phyloP scores from a whole-genome alignment of 1,140 invertebrate genomes.

The Achatina immaculata region DNA sequence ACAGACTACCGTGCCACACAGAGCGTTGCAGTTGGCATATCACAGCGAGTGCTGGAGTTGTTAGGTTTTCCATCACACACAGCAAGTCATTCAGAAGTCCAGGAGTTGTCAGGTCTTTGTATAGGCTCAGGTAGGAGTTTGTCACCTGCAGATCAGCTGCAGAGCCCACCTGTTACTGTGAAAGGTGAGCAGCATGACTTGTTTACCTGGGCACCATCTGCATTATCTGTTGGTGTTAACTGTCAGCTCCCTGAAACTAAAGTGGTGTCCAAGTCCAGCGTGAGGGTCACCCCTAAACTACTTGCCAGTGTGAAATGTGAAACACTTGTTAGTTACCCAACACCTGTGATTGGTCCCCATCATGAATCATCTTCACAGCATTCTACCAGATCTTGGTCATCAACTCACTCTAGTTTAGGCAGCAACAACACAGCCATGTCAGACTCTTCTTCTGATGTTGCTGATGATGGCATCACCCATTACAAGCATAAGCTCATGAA shows the following conservation, averaged over 20 bases:
- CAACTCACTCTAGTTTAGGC: neutral
- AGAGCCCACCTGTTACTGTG: neutral
- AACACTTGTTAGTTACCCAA: neutral
- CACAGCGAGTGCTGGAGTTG: conserved; percentile 20
- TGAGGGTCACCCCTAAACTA: neutral
- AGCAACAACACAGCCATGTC: neutral
- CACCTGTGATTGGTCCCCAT: neutral
- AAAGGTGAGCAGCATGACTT: neutral
- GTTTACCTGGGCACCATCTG: neutral
- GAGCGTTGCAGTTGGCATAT: conserved; percentile 18
- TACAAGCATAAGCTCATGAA: conserved; percentile 29
- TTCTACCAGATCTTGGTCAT: neutral
- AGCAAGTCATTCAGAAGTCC: neutral
- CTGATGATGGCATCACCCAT: neutral
- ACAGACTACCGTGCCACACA: conserved; percentile 26
- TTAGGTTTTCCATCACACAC: conserved; percentile 15
- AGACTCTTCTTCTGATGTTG: neutral
- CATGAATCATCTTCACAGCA: neutral
- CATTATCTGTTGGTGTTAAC: neutral
- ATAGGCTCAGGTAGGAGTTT: neutral
- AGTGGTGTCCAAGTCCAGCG: too few relatives aligned
- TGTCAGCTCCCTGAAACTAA: neutral
- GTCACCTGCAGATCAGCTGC: neutral
- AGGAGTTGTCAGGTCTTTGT: neutral
- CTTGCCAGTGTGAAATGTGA: neutral